These are phyloP conservation scores for Tribolium castaneum DNA, from an alignment of 1,140 invertebrate genomes.

Conservation along the genomic window DNA sequence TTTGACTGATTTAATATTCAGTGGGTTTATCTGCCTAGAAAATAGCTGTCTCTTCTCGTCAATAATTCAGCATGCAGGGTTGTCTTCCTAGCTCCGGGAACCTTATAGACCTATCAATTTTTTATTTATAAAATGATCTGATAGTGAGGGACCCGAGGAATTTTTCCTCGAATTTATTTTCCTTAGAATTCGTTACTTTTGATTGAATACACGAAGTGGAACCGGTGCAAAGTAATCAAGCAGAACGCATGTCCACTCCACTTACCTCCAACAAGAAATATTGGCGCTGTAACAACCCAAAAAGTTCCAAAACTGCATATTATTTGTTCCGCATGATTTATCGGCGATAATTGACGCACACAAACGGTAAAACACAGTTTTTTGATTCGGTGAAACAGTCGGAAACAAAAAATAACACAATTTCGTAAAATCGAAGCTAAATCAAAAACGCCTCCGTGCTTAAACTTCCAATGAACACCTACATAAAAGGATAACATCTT, in stretches of 20 bases:
- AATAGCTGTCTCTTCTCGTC: constrained; percentile 21
- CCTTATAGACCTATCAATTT: constrained; percentile 20
- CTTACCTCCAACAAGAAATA: not conserved
- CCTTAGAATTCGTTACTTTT: too few relatives aligned
- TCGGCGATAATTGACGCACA: not conserved
- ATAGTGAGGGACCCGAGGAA: not conserved
- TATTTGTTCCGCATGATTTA: not conserved
- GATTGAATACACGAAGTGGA: not conserved
- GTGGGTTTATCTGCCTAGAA: constrained; percentile 17
- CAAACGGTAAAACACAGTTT: not conserved
- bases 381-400: not conserved
- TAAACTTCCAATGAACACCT: not conserved
- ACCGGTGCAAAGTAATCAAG: not conserved
- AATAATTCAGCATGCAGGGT: constrained; percentile 8
- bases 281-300: not conserved
- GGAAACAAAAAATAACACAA: not conserved
- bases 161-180: not conserved
- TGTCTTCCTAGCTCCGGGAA: not conserved
- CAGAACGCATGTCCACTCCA: not conserved
- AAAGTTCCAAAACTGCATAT: not conserved
- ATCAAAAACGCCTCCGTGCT: not conserved
- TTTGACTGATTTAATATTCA: constrained; percentile 15
- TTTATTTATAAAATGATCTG: constrained; percentile 20
- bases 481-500: constrained; percentile 7
- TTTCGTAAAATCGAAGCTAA: not conserved